These are phyloP conservation scores for Pteria penguin DNA, from an alignment of 2,888 invertebrate species.

Conservation along the genomic window DNA sequence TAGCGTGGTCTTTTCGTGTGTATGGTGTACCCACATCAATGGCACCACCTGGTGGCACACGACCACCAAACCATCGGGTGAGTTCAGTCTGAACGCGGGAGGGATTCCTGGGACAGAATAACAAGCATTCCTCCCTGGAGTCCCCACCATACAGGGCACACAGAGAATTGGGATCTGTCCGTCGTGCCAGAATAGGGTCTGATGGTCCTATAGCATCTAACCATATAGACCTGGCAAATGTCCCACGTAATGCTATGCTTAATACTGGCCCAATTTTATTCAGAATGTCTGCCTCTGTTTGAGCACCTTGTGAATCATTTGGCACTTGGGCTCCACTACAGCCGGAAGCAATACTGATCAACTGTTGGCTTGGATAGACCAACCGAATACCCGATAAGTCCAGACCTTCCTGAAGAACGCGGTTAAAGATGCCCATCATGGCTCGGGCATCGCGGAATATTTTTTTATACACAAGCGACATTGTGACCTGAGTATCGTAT, in stretches of 20 bases:
- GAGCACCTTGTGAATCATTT: slow-evolving; percentile 38
- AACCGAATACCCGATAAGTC: slow-evolving; percentile 74
- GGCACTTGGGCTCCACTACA: slow-evolving; percentile 13
- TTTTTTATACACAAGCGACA: slow-evolving; percentile 74
- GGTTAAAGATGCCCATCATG: slow-evolving; percentile 73
- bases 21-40: slow-evolving; percentile 72
- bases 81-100: slow-evolving; percentile 68
- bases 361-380: slow-evolving; percentile 68
- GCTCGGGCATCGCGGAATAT: slow-evolving; percentile 70
- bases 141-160: slow-evolving; percentile 75
- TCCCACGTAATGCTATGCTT: slow-evolving; percentile 73
- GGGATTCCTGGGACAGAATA: slow-evolving; percentile 74
- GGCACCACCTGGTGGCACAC: slow-evolving; percentile 71
- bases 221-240: slow-evolving; percentile 72
- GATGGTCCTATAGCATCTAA: slow-evolving; percentile 76
- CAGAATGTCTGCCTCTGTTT: slow-evolving; percentile 49
- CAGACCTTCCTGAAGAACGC: slow-evolving; percentile 73
- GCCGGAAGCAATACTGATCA: slow-evolving; percentile 58
- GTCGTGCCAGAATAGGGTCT: slow-evolving; percentile 72
- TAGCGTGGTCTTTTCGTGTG: slow-evolving; percentile 57
- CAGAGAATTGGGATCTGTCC: slow-evolving; percentile 75
- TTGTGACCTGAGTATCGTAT: slow-evolving; percentile 72
- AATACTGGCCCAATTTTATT: slow-evolving; percentile 74
- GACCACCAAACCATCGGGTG: slow-evolving; percentile 76
- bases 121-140: slow-evolving; percentile 69